Conservation (phyloP, 2,113 vertebrate genomes). For the Clarias macrocephalus region DNA sequence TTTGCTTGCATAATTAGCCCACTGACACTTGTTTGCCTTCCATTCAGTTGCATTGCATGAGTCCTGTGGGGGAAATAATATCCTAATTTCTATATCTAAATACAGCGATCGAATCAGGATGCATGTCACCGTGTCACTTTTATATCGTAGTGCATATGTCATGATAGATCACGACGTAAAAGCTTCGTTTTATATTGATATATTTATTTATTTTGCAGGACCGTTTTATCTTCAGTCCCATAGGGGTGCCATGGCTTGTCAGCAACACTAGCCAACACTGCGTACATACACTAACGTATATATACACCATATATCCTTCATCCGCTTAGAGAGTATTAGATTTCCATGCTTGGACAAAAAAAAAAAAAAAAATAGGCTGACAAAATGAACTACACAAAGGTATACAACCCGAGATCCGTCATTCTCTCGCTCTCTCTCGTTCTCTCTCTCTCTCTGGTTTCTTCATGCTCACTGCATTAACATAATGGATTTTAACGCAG, state of each 20-base stretch:
- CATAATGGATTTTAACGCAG: background rate
- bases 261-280: conserved; percentile 11
- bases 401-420: background rate
- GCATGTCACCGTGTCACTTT: background rate
- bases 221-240: conserved; percentile 6
- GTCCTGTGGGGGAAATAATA: background rate
- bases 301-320: background rate
- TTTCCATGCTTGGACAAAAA: background rate
- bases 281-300: too few species aligned
- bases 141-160: background rate
- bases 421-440: background rate
- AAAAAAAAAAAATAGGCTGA: background rate
- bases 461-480: background rate
- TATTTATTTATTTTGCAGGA: background rate
- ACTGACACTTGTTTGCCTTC: conserved; percentile 35
- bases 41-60: background rate
- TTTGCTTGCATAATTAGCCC: conserved; percentile 5
- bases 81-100: too few species aligned
- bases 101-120: background rate
- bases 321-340: conserved; percentile 12
- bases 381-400: background rate
- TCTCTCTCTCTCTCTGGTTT: background rate
- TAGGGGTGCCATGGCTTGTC: background rate
- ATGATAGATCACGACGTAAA: background rate
- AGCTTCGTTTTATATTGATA: background rate